Conservation (phyloP, 2,113 vertebrate genomes). For the Neomonachus schauinslandi region DNA sequence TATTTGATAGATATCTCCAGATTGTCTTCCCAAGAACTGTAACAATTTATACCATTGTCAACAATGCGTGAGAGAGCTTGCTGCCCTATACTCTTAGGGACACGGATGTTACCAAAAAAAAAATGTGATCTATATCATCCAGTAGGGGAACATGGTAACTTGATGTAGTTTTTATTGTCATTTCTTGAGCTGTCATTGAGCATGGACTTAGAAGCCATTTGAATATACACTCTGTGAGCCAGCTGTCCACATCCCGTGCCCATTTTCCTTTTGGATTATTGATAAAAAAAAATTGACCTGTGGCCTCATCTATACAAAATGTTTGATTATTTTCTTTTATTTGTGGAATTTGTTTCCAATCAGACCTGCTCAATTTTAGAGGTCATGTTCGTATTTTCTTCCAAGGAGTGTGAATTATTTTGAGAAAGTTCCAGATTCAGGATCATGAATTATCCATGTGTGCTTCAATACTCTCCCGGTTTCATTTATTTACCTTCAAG, state of each 20-base stretch:
- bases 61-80: not conserved
- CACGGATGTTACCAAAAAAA: not conserved
- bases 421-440: not conserved
- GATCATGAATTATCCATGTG: not conserved
- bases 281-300: not conserved
- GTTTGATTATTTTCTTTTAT: not conserved
- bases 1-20: slow-evolving; percentile 54
- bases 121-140: not conserved
- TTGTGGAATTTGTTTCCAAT: not conserved
- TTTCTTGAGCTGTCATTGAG: not conserved
- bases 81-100: not conserved
- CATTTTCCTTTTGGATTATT: slow-evolving; percentile 41
- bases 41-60: slow-evolving; percentile 33
- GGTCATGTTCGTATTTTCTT: not conserved
- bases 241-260: not conserved
- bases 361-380: not conserved
- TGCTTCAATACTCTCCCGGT: not conserved
- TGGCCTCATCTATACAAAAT: not conserved
- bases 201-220: slow-evolving; percentile 1
- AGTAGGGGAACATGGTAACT: not conserved
- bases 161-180: not conserved
- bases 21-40: slow-evolving; percentile 18
- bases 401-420: not conserved
- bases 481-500: slow-evolving; percentile 21
- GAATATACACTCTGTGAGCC: not conserved